phyloP scores from a whole-genome alignment of 2,888 invertebrate genomes.

The Xestia xanthographa region DNA sequence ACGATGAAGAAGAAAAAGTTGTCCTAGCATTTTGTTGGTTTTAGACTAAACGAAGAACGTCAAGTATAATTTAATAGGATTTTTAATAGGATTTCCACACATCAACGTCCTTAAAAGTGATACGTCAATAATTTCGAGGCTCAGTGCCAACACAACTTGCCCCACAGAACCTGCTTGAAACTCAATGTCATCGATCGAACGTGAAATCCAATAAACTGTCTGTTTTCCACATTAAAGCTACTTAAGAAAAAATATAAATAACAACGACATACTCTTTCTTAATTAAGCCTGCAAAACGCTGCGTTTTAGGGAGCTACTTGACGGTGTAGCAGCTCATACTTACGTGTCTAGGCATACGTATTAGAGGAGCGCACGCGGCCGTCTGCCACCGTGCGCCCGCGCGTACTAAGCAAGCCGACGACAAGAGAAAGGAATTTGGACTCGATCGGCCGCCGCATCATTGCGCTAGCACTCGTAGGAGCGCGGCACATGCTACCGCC shows the following conservation, averaged over 20 bases:
- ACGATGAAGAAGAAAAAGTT: not conserved
- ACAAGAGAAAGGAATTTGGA: too few relatives aligned
- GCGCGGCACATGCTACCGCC: too few relatives aligned
- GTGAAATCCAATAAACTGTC: not conserved
- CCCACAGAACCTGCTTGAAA: not conserved
- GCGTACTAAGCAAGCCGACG: too few relatives aligned
- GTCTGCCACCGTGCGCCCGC: too few relatives aligned
- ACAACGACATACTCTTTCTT: not conserved
- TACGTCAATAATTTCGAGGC: not conserved
- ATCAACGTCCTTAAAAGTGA: not conserved
- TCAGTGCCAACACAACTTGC: not conserved
- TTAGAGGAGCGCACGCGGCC: too few relatives aligned
- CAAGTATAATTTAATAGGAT: not conserved
- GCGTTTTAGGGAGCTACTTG: not conserved
- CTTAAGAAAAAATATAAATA: too few relatives aligned
- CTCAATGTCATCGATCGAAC: not conserved
- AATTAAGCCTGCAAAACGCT: not conserved
- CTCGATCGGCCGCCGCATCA: too few relatives aligned
- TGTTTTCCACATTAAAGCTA: not conserved
- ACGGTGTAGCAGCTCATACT: too few relatives aligned
- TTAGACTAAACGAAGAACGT: not conserved
- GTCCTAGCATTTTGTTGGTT: not conserved
- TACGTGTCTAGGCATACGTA: too few relatives aligned
- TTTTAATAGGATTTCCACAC: not conserved
- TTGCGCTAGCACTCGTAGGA: too few relatives aligned